phyloP scores from a whole-genome alignment of 1,140 invertebrate genomes.

The Brachystomella parvula region DNA sequence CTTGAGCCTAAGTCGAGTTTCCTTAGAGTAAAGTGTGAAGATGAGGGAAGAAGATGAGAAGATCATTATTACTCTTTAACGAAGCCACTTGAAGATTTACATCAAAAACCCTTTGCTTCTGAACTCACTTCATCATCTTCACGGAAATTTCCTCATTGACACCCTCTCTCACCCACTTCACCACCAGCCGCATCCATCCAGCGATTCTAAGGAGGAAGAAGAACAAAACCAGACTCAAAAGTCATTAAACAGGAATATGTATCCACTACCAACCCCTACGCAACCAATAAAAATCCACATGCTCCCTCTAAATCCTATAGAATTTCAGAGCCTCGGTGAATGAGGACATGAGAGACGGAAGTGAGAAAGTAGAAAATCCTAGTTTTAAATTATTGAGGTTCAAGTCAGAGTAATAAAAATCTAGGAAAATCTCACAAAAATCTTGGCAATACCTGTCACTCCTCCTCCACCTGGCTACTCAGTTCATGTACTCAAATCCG shows the following conservation, averaged over 20 bases:
- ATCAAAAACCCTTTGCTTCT: too few species aligned
- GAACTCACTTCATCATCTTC: not conserved
- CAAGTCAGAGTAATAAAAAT: too few species aligned
- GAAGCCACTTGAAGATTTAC: constrained; percentile 1
- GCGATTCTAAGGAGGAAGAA: not conserved
- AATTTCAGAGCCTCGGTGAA: too few species aligned
- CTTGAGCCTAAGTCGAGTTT: not conserved
- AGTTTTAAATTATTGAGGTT: too few species aligned
- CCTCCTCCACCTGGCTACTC: too few species aligned
- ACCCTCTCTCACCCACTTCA: not conserved
- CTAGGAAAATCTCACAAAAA: too few species aligned
- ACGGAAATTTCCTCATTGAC: not conserved
- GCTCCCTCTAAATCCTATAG: too few species aligned
- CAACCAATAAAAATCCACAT: not conserved
- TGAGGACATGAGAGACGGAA: too few species aligned
- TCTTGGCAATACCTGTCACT: too few species aligned
- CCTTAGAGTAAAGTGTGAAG: not conserved
- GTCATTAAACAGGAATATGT: not conserved
- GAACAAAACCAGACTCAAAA: not conserved
- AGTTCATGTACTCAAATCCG: not conserved
- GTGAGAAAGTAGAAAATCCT: too few species aligned
- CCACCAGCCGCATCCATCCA: not conserved
- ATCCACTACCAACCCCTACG: not conserved
- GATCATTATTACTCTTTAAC: not conserved
- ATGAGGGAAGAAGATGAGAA: constrained; percentile 1